Evolutionary conservation across 2,888 invertebrate genomes (phyloP).

Genomic region (Phasia obesa): DNA sequence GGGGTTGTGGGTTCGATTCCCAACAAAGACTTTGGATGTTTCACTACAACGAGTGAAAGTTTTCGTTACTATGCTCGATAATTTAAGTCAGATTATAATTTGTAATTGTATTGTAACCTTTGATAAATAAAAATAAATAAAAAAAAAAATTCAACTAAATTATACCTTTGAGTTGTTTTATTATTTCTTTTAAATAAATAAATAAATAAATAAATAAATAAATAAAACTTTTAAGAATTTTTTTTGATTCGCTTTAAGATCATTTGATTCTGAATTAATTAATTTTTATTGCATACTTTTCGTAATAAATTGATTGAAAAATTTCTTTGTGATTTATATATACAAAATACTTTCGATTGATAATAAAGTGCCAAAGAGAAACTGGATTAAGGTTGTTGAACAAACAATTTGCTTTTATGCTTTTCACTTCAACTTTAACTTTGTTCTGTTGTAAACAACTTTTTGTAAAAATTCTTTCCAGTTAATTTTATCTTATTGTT

Average conservation of each 20-base stretch:
- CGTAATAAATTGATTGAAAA: not conserved
- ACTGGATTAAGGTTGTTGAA: not conserved
- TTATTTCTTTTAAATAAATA: no score
- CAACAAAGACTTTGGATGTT: no score
- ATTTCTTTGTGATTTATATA: not conserved
- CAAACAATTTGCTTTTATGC: slow-evolving; percentile 41
- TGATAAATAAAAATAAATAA: no score
- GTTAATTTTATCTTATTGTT: slow-evolving; percentile 26
- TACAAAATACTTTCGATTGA: not conserved
- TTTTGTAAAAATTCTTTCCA: slow-evolving; percentile 30
- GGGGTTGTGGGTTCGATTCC: no score
- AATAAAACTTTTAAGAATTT: no score
- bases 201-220: no score
- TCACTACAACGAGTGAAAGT: no score
- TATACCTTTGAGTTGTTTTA: no score
- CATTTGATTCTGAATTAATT: not conserved
- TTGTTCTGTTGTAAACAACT: slow-evolving; percentile 31
- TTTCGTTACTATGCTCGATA: no score
- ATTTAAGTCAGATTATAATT: no score
- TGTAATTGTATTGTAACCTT: no score
- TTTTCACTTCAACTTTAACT: slow-evolving; percentile 16
- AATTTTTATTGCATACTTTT: not conserved
- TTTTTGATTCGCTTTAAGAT: not conserved
- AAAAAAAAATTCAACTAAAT: no score
- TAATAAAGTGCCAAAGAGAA: not conserved